Conservation (phyloP, 2,797 vertebrate species). For the Crocidura indochinensis region DNA sequence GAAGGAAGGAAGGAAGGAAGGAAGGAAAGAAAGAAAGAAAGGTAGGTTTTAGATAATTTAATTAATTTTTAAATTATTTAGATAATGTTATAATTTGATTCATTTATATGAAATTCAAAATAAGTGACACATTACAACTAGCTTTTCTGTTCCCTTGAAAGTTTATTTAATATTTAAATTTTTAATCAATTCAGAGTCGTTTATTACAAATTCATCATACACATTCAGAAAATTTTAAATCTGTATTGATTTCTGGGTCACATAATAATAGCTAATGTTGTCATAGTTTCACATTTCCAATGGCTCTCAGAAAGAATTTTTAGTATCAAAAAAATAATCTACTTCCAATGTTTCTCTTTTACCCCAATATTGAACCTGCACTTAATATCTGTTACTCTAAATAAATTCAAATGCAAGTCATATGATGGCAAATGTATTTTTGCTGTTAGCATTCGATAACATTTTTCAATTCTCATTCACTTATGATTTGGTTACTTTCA, state of each 20-base stretch:
- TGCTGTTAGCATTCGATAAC: constrained; percentile 60
- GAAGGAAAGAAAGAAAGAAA: too few species aligned
- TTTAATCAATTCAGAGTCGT: constrained; percentile 47
- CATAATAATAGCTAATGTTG: constrained; percentile 62
- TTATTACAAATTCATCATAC: constrained; percentile 59
- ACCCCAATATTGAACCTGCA: constrained; percentile 9
- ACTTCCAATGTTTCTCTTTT: not conserved
- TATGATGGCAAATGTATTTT: constrained; percentile 33
- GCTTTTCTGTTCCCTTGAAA: constrained; percentile 43
- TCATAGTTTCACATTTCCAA: constrained; percentile 63
- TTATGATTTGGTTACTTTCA: constrained; percentile 31
- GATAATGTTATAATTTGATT: not conserved
- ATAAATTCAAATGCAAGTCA: constrained; percentile 62
- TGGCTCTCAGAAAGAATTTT: constrained; percentile 25
- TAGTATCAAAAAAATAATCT: not conserved
- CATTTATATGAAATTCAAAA: constrained; percentile 32
- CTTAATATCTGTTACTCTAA: constrained; percentile 72
- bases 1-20: too few species aligned
- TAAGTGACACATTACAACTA: constrained; percentile 22
- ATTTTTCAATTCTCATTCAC: constrained; percentile 68
- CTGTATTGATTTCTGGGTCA: constrained; percentile 44
- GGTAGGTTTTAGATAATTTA: constrained; percentile 33
- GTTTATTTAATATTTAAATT: constrained; percentile 56
- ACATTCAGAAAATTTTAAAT: constrained; percentile 67
- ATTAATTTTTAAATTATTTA: not conserved